Percentiles rank a stretch among this genome's conserved stretches.
Conservation (phyloP, 2,797 vertebrate species). For the Phaenicophaeus curvirostris region DNA sequence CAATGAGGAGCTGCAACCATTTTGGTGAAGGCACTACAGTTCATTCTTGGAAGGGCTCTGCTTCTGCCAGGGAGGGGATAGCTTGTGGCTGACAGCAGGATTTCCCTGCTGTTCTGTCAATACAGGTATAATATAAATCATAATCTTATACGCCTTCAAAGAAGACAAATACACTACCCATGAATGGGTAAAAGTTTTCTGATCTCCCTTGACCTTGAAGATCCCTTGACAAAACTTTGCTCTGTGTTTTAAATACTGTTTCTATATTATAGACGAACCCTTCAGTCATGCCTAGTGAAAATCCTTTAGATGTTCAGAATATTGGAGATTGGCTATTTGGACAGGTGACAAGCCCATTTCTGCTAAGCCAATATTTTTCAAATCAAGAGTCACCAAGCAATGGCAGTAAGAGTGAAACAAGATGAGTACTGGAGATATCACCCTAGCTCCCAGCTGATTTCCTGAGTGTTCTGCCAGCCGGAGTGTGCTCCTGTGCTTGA, state of each 20-base stretch:
- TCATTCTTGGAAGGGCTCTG: neutral
- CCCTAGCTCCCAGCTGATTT: conserved; percentile 24
- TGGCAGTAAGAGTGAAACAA: conserved; percentile 24
- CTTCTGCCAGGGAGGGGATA: neutral
- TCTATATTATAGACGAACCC: conserved; percentile 39
- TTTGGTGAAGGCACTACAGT: neutral
- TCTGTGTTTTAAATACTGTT: conserved; percentile 30
- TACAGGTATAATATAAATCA: neutral
- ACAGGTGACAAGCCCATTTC: conserved; percentile 38
- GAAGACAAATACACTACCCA: neutral
- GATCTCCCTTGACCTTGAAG: conserved; percentile 10
- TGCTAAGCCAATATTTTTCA: conserved; percentile 53
- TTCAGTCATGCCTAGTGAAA: conserved; percentile 39
- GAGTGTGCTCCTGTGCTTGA: neutral
- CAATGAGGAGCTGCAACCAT: neutral
- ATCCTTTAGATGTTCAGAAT: conserved; percentile 9
- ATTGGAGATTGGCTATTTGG: conserved; percentile 17
- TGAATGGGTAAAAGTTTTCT: neutral
- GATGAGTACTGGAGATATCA: conserved; percentile 18
- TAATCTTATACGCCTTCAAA: neutral
- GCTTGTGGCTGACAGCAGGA: neutral
- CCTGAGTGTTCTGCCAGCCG: conserved; percentile 16
- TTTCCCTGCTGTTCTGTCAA: neutral
- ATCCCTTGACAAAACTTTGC: conserved; percentile 36
- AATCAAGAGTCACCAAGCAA: conserved; percentile 16